A percentile compares a stretch with the other conserved stretches of the same genome.
Evolutionary conservation across 2,797 vertebrate species (phyloP).

Genomic region (Notolabrus celidotus): DNA sequence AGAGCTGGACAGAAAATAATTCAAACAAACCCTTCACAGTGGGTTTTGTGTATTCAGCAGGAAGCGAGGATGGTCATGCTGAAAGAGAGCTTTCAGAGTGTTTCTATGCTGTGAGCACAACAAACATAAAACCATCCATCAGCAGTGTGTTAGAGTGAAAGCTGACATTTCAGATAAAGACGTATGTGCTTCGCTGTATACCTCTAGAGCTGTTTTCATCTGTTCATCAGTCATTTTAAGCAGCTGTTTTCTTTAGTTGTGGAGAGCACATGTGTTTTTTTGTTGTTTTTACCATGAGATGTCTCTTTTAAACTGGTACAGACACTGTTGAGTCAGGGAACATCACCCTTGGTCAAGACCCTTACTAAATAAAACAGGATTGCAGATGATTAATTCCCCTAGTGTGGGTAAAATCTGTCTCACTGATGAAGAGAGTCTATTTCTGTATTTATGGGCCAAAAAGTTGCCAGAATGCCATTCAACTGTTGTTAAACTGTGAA

Average conservation of each 20-base stretch:
- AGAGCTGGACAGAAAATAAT: not conserved
- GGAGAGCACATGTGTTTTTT: not conserved
- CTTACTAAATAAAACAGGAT: not conserved
- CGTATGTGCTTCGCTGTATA: not conserved
- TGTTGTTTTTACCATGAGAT: not conserved
- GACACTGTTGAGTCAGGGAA: conserved; percentile 15
- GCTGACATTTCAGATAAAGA: not conserved
- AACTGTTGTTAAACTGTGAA: conserved; percentile 8
- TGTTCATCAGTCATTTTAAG: not conserved
- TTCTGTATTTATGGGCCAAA: conserved; percentile 19
- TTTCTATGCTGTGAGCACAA: not conserved
- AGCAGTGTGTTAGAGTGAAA: not conserved
- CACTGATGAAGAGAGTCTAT: conserved; percentile 19
- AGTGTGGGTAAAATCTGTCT: conserved; percentile 26
- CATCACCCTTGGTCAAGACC: not conserved
- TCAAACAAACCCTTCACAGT: not conserved
- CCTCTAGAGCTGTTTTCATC: not conserved
- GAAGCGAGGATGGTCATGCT: no score
- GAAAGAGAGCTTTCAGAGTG: not conserved
- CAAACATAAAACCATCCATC: not conserved
- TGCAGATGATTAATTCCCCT: conserved; percentile 10
- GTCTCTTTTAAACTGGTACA: not conserved
- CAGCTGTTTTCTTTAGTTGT: not conserved
- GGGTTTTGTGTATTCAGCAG: not conserved
- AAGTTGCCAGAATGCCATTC: conserved; percentile 5